A percentile compares a stretch with the other conserved stretches of the same genome.
Conservation (phyloP, 92 coral and sea anemone genomes). For the Zoanthus sansibaricus region DNA sequence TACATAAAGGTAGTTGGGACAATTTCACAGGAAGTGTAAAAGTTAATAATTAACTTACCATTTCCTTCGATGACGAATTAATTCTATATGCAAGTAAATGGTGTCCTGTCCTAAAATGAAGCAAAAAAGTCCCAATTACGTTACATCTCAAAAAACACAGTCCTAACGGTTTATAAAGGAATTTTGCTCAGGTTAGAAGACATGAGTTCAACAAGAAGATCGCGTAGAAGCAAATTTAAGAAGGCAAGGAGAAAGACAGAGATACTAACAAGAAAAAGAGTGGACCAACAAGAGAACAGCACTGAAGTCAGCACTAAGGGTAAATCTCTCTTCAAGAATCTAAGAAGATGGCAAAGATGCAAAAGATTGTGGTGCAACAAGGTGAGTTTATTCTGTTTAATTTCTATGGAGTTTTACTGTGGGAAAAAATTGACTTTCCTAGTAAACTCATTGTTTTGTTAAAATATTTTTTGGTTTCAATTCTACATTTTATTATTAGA, state of each 20-base stretch:
- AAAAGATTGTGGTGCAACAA: too few relatives aligned
- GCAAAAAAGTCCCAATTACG: constrained; percentile 7
- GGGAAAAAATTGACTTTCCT: too few relatives aligned
- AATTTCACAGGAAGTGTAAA: not conserved
- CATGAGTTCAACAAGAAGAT: constrained; percentile 6
- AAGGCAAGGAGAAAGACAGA: not conserved
- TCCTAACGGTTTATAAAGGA: constrained; percentile 20
- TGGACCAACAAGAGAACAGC: too few relatives aligned
- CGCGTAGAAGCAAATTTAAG: not conserved
- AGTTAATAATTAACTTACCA: constrained; percentile 8
- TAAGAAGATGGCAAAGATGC: too few relatives aligned
- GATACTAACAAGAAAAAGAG: not conserved
- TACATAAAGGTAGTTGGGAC: not conserved
- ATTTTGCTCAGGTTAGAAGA: not conserved
- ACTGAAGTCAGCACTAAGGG: too few relatives aligned
- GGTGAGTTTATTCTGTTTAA: too few relatives aligned
- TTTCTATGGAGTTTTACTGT: too few relatives aligned
- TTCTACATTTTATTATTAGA: too few relatives aligned
- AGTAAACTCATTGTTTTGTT: too few relatives aligned
- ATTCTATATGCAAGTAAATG: too few relatives aligned
- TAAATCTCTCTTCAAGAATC: too few relatives aligned
- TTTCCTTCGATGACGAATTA: not conserved
- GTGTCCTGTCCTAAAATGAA: not conserved
- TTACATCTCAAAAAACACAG: constrained; percentile 7
- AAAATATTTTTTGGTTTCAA: too few relatives aligned